Conservation (phyloP, 2,888 invertebrate genomes). For the Thyatira batis region DNA sequence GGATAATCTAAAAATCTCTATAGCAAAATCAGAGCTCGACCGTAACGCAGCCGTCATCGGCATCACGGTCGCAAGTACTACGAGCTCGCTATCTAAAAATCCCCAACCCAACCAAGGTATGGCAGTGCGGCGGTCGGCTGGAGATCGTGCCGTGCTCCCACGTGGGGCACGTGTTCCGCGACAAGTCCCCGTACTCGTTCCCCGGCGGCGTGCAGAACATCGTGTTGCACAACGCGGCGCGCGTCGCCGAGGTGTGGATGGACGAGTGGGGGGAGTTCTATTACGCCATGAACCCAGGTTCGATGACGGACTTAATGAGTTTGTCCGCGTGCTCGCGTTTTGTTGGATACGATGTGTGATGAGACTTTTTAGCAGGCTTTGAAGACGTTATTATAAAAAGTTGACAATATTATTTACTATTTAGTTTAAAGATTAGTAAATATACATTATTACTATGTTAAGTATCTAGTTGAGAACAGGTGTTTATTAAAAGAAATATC, state of each 20-base stretch:
- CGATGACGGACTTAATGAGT: constrained; percentile 52
- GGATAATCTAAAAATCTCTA: background rate
- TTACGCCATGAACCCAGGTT: constrained; percentile 99
- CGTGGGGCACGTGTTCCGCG: constrained; percentile 98
- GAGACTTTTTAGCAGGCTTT: no score
- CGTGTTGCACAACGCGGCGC: constrained; percentile 98
- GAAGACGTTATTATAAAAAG: no score
- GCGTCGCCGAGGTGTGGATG: constrained; percentile 99
- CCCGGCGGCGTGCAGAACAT: constrained; percentile 98
- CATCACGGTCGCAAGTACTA: background rate
- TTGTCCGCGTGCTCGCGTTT: constrained; percentile 44
- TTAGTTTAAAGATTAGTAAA: no score
- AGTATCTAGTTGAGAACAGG: no score
- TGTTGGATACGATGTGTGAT: constrained; percentile 13
- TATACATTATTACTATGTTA: no score
- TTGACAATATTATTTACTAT: no score
- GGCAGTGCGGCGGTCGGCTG: constrained; percentile 98
- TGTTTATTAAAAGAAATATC: no score
- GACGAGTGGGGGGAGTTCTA: constrained; percentile 99
- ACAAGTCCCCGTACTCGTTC: constrained; percentile 99
- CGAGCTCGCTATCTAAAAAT: background rate
- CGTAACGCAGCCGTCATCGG: no score
- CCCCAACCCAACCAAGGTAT: constrained; percentile 83
- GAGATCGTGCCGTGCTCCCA: constrained; percentile 98
- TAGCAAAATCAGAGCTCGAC: background rate